phyloP scores from a whole-genome alignment of 1,140 invertebrate species.

The Drosophila tsacasi region DNA sequence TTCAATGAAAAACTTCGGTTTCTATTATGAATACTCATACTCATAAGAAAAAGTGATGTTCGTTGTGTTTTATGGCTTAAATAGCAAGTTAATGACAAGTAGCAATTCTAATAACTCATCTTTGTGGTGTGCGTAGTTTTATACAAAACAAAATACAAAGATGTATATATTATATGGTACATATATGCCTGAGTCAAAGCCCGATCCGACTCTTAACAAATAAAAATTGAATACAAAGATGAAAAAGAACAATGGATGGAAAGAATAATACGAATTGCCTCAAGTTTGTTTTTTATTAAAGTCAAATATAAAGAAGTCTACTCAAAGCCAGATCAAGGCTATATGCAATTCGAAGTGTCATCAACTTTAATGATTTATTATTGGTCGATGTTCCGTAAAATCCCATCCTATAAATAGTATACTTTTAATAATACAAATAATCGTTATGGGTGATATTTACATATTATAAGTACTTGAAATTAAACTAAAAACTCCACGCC shows the following conservation, averaged over 20 bases:
- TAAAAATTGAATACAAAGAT: background rate
- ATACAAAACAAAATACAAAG: background rate
- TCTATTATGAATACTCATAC: background rate
- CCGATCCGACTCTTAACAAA: background rate
- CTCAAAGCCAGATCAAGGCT: background rate
- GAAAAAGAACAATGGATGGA: background rate
- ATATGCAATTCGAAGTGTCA: background rate
- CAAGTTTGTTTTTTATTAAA: background rate
- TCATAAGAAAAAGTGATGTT: background rate
- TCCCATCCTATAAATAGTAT: background rate
- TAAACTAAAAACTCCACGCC: background rate
- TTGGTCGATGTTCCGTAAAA: background rate
- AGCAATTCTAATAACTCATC: background rate
- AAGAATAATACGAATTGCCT: background rate
- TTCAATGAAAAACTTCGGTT: slow-evolving; percentile 3
- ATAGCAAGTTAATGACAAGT: background rate
- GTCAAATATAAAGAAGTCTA: background rate
- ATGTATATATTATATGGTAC: background rate
- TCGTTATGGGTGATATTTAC: background rate
- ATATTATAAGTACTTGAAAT: background rate
- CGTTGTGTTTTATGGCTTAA: background rate
- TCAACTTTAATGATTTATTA: background rate
- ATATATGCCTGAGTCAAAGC: background rate
- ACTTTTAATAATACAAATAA: background rate
- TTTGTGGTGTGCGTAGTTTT: background rate